Evolutionary conservation across 2,113 vertebrate genomes (phyloP).

Genomic region (Natator depressus): DNA sequence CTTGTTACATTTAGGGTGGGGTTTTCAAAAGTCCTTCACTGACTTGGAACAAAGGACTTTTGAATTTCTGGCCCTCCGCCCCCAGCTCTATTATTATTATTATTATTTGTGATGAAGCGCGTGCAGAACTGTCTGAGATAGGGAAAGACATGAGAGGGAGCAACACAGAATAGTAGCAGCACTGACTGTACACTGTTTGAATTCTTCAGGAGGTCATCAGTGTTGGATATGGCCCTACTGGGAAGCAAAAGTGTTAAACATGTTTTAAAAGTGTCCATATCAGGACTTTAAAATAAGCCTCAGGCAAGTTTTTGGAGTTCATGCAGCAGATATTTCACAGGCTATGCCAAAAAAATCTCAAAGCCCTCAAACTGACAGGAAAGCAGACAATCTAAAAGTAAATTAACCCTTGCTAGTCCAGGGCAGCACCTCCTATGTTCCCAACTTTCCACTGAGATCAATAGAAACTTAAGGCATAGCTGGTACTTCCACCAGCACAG

Average conservation of each 20-base stretch:
- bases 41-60: background rate
- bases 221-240: background rate
- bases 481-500: background rate
- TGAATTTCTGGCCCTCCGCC: background rate
- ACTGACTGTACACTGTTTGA: background rate
- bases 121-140: background rate
- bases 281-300: background rate
- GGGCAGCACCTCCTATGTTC: background rate
- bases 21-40: background rate
- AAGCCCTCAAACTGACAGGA: background rate
- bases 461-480: background rate
- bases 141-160: slow-evolving; percentile 11
- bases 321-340: background rate
- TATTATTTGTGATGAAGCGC: background rate
- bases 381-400: background rate
- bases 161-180: background rate
- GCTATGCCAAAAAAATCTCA: background rate
- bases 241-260: background rate
- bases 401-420: background rate
- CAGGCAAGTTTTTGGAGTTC: background rate
- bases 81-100: background rate
- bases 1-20: background rate
- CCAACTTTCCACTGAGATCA: background rate
- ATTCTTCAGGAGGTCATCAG: background rate
- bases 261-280: background rate